A percentile compares a stretch with the other conserved stretches of the same genome.
Evolutionary conservation across 2,113 vertebrate genomes (phyloP).

Genomic region (Amblyopsis rosae): DNA sequence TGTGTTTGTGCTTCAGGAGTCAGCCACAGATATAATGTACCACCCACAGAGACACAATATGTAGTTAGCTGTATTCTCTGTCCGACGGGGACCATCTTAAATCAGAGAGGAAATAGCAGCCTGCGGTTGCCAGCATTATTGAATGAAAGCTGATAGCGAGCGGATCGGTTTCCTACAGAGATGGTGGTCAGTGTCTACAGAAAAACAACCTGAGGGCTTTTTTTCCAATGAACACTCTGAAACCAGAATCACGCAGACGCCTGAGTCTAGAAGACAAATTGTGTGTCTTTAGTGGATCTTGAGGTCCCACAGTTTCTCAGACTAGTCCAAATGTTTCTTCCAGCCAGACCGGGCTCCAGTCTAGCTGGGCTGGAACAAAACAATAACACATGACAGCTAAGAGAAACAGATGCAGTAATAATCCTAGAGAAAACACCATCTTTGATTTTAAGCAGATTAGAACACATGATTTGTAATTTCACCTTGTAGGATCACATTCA

Average conservation of each 20-base stretch:
- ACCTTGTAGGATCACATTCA: too few species aligned
- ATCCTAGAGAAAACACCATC: too few species aligned
- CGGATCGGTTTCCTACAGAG: constrained; percentile 58
- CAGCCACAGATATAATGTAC: neutral
- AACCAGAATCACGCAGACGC: constrained; percentile 20
- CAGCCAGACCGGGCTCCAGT: neutral
- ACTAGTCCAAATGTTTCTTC: neutral
- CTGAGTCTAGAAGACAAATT: constrained; percentile 36
- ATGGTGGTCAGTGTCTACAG: neutral
- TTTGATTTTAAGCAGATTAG: too few species aligned
- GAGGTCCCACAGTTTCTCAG: neutral
- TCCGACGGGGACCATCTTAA: constrained; percentile 16
- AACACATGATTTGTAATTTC: too few species aligned
- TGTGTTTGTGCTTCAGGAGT: too few species aligned
- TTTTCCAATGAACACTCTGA: constrained; percentile 46
- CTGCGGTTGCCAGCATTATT: constrained; percentile 47
- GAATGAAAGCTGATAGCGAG: constrained; percentile 52
- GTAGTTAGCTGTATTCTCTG: neutral
- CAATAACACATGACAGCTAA: too few species aligned
- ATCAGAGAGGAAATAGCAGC: constrained; percentile 13
- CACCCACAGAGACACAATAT: constrained; percentile 24
- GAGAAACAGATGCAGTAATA: too few species aligned
- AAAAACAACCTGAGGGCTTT: constrained; percentile 44
- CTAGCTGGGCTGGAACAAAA: too few species aligned
- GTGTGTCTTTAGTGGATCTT: neutral